Percentiles rank a stretch among this genome's conserved stretches.
Evolutionary conservation across 2,888 invertebrate species (phyloP).

Genomic region (Didymodactylos carnosus): DNA sequence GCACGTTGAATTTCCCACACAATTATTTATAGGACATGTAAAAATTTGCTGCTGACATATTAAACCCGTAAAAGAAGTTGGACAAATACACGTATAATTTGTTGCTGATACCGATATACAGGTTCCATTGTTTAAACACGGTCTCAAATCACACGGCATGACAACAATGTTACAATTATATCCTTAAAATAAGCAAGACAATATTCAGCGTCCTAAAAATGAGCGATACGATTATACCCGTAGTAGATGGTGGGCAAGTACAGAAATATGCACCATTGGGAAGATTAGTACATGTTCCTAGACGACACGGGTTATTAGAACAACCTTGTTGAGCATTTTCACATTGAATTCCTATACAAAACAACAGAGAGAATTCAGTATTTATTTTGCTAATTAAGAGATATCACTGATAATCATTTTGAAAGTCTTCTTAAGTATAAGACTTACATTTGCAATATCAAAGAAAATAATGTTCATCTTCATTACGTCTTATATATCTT

Average conservation of each 20-base stretch:
- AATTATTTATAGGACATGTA: conserved; percentile 4
- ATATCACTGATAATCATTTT: too few relatives aligned
- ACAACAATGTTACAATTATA: conserved; percentile 4
- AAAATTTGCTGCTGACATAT: neutral
- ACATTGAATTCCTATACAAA: conserved; percentile 5
- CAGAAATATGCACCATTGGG: conserved; percentile 1
- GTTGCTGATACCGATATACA: conserved; percentile 5
- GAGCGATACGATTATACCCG: too few relatives aligned
- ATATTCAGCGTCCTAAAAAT: too few relatives aligned
- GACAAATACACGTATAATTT: conserved; percentile 12
- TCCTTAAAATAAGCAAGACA: too few relatives aligned
- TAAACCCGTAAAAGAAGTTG: neutral
- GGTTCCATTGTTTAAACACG: conserved; percentile 11
- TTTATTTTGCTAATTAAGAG: too few relatives aligned
- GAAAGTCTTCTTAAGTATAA: too few relatives aligned
- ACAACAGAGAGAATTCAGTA: too few relatives aligned
- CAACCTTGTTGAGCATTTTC: neutral
- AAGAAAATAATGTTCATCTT: too few relatives aligned
- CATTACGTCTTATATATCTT: too few relatives aligned
- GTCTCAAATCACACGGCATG: conserved; percentile 6
- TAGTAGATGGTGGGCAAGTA: neutral
- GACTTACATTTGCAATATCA: too few relatives aligned
- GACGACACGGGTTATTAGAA: conserved; percentile 8
- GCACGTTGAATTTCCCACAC: conserved; percentile 10
- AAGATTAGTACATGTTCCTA: conserved; percentile 4